Percentiles rank a stretch among this genome's conserved stretches.
These are phyloP conservation scores for Apogon hyalosoma DNA, from an alignment of 2,797 vertebrate species.

Conservation along the genomic window DNA sequence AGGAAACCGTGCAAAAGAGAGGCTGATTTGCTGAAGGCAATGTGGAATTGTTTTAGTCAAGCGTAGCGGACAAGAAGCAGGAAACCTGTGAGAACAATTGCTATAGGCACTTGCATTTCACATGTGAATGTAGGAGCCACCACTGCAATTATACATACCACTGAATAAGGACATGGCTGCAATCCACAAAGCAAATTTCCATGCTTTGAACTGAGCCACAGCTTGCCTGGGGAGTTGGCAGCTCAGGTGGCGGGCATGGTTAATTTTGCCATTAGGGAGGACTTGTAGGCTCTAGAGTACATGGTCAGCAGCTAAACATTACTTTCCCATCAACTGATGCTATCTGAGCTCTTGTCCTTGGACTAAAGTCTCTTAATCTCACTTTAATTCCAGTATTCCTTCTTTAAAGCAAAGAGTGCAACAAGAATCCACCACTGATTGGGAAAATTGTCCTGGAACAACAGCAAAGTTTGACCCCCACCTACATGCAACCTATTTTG, in stretches of 20 bases:
- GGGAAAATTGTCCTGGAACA: conserved; percentile 69
- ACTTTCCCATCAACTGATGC: conserved; percentile 56
- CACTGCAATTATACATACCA: conserved; percentile 77
- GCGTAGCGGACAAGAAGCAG: conserved; percentile 71
- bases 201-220: conserved; percentile 72
- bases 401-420: conserved; percentile 40
- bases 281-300: conserved; percentile 58
- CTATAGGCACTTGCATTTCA: conserved; percentile 74
- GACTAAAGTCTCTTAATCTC: conserved; percentile 54
- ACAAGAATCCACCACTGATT: conserved; percentile 37
- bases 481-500: conserved; percentile 85
- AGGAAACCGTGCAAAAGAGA: conserved; percentile 63
- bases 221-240: conserved; percentile 63
- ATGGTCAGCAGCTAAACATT: conserved; percentile 56
- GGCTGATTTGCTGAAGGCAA: conserved; percentile 77
- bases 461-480: conserved; percentile 82
- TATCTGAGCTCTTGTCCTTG: conserved; percentile 57
- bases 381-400: conserved; percentile 47
- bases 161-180: conserved; percentile 70
- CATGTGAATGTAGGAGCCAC: conserved; percentile 69
- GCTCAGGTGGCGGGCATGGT: conserved; percentile 72
- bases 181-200: conserved; percentile 73
- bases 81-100: conserved; percentile 77
- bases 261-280: conserved; percentile 70
- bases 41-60: conserved; percentile 83